Evolutionary conservation across 2,113 vertebrate genomes (phyloP), one percentile per base, ranked within the genome.

Genomic region (Ramphastos sulfuratus): DNA sequence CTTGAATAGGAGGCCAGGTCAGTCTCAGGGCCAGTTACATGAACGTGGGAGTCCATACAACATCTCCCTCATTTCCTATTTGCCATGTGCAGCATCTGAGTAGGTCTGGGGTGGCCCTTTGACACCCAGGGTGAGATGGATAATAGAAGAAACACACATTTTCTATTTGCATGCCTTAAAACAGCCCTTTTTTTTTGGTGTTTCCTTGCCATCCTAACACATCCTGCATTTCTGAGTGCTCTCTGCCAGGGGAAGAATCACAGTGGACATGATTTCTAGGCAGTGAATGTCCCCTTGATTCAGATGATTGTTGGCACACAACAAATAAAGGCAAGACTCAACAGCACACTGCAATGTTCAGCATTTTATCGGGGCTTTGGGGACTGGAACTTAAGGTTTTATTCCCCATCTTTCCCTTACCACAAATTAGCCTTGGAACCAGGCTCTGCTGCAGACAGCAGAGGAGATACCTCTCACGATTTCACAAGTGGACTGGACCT

Each of bases 221-320:
- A 42, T 64, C 69, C 16, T 64, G n/a, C 9, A 30, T 61, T 35
- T 42, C 46, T 39, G 18, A 0, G 1, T 92, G 23, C 15, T 42
- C 24, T 60, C 63, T 87, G 64, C 60, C 4, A 3, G 61, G 25
- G 19, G 7, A 72, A 39, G 48, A 23, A 58, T 44, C 50, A 7
- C 1, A 0, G 15, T 42, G 61, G 82, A 23, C 6, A 4, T 3
- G 4, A 66, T 73, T 37, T 54, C 48, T 15, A 58, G 54, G 44
- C 70, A 89, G 66, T 20, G 33, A 69, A 61, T 2, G 6, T 66
- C 39, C 35, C 24, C 56, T 78, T 70, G 63, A 30, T 72, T 76
- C 11, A 21, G 39, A 12, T 14, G 48, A 8, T 48, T 3, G 2
- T 58, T 44, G 27, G 17, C 44, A 46, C 0, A 0, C n/a, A 44